Base-by-base conservation (phyloP, 1,140 invertebrate species). In the Acromyrmex charruanus region DNA sequence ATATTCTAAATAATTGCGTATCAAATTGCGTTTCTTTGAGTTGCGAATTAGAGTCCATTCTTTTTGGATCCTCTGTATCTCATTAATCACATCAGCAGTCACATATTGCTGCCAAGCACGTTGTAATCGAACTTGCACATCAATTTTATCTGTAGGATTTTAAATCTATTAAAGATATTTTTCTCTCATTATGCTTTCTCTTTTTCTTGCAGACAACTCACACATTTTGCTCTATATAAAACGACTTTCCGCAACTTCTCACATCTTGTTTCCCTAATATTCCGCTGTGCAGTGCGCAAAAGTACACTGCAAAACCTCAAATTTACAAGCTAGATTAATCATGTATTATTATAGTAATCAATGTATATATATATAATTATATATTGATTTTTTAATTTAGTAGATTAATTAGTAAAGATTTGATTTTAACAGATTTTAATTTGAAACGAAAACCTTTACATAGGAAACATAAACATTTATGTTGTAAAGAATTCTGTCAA, bases 121-220 rank as follows among this genome's bases (percentile, higher is more conserved):
- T 12, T 35, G 10, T 39, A 14, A 44, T 44, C n/a, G 35, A 28
- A 6, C 28, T 31, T 16, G 16, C 63, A 14, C 35, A 12, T 68
- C 35, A 10, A 68, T 68, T 68, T 66, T 66, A 39, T 39, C 65
- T n/a, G 9, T 44, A 39, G 18, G 3, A n/a, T 39, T 35, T 39
- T 21, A 21, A 44, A 21, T 35, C n/a, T 14, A 10, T 44, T n/a
- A 39, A 39, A 21, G n/a, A 6, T 21, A 44, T 39, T 44, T 3
- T 44, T 68, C 35, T 21, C 65, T 68, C 65, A 21, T 35, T 44
- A 44, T 68, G 65, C 65, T 68, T 68, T 68, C 65, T 68, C 65
- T n/a, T 44, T 44, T 68, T 68, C 65, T 44, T 68, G 10, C n/a
- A 3, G n/a, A 35, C 65, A 18, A 44, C n/a, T 44, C 35, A 14